Percentiles rank a stretch among this genome's conserved stretches.
phyloP scores from a whole-genome alignment of 2,113 vertebrate species.

The Syngnathus scovelli region DNA sequence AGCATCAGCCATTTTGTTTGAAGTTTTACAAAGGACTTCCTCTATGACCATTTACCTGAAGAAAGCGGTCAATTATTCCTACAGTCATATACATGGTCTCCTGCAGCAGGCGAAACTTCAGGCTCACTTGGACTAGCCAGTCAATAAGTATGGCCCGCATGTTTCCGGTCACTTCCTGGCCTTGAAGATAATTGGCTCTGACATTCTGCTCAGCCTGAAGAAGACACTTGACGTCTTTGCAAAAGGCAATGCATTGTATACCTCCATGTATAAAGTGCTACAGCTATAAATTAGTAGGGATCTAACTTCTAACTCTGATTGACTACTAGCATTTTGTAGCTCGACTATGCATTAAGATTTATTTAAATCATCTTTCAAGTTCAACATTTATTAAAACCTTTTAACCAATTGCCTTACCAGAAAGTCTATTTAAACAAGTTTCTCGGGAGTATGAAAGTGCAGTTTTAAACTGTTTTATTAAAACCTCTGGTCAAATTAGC shows the following conservation, averaged over 20 bases:
- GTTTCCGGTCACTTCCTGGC: conserved; percentile 74
- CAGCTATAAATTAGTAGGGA: no score
- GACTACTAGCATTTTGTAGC: no score
- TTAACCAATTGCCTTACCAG: no score
- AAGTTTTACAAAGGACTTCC: neutral
- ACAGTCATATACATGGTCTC: conserved; percentile 87
- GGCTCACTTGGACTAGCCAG: conserved; percentile 83
- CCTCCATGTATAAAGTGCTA: no score
- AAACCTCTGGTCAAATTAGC: no score
- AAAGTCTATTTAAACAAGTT: no score
- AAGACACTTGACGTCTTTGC: neutral
- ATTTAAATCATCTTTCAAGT: no score
- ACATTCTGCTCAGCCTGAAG: conserved; percentile 72
- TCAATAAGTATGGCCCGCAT: conserved; percentile 83
- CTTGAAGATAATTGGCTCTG: conserved; percentile 69
- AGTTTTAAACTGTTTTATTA: no score
- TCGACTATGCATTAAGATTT: no score
- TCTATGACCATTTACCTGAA: conserved; percentile 73
- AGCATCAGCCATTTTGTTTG: neutral
- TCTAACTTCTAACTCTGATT: no score
- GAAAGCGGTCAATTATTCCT: conserved; percentile 78
- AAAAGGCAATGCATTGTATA: neutral
- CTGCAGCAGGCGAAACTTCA: conserved; percentile 77
- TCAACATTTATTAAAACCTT: no score
- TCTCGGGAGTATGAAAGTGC: no score